A percentile compares a stretch with the other conserved stretches of the same genome.
Conservation (phyloP, 1,140 invertebrate species). For the Drosophila truncata region DNA sequence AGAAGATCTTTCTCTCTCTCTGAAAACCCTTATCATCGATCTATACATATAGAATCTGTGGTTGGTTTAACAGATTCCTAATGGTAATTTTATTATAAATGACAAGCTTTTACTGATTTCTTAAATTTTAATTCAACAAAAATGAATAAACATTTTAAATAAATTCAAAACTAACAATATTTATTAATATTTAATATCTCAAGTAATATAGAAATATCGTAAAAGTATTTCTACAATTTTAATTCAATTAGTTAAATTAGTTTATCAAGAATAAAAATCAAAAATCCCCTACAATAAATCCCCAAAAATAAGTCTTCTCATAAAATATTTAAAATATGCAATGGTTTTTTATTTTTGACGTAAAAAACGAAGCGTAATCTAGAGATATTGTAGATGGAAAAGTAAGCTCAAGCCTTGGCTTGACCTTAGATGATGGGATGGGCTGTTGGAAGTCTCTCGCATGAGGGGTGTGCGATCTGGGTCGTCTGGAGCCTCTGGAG, state of each 20-base stretch:
- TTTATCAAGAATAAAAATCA: not conserved
- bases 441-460: conserved; percentile 31
- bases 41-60: not conserved
- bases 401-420: not conserved
- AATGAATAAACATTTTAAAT: not conserved
- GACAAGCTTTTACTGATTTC: not conserved
- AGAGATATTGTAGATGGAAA: conserved; percentile 13
- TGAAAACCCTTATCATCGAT: not conserved
- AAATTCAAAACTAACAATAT: not conserved
- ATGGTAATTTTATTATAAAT: not conserved
- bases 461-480: conserved; percentile 42
- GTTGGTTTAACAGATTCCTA: not conserved
- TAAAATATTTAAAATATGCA: conserved; percentile 28
- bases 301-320: not conserved
- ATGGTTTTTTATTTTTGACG: conserved; percentile 39
- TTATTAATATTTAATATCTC: too few relatives aligned
- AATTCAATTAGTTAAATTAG: not conserved
- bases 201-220: too few relatives aligned
- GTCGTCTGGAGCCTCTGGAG: conserved; percentile 23
- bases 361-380: conserved; percentile 50
- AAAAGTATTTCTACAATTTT: not conserved
- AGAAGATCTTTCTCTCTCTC: not conserved
- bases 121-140: not conserved
- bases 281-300: not conserved
- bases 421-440: conserved; percentile 22